Percentiles rank a stretch among this genome's conserved stretches.
phyloP scores from a whole-genome alignment of 2,888 invertebrate genomes.

The Spilosoma lubricipeda region DNA sequence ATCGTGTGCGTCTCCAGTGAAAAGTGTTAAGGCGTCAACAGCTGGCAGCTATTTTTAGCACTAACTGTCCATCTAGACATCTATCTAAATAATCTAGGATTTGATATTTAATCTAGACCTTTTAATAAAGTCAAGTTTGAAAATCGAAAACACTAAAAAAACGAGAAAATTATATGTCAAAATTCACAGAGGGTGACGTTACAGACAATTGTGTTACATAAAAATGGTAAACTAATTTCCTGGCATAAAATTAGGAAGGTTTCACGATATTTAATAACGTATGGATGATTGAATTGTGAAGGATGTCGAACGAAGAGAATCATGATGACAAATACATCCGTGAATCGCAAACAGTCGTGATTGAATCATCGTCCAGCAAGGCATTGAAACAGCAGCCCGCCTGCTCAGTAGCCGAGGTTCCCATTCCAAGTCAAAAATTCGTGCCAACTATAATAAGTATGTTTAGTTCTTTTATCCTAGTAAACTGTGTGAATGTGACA shows the following conservation, averaged over 20 bases:
- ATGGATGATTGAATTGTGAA: conserved; percentile 70
- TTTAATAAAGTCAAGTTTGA: conserved; percentile 56
- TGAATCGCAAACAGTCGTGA: conserved; percentile 61
- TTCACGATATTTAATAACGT: conserved; percentile 56
- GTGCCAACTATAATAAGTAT: conserved; percentile 73
- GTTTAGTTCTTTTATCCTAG: not conserved
- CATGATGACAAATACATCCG: conserved; percentile 55
- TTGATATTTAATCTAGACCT: conserved; percentile 39
- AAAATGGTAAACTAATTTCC: conserved; percentile 66
- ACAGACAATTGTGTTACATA: conserved; percentile 67
- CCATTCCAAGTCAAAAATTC: conserved; percentile 65
- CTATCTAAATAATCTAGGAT: too few species aligned
- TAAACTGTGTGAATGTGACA: not conserved
- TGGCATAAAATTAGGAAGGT: conserved; percentile 68
- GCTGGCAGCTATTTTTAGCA: too few species aligned
- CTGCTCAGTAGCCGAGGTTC: conserved; percentile 56
- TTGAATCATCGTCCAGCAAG: conserved; percentile 62
- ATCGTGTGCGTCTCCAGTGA: too few species aligned
- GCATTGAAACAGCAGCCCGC: conserved; percentile 64
- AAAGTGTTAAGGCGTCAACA: too few species aligned
- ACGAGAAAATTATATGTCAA: conserved; percentile 74
- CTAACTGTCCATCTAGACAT: too few species aligned
- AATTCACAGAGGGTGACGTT: conserved; percentile 77
- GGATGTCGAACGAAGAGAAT: conserved; percentile 77
- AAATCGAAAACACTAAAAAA: conserved; percentile 71